Base-by-base conservation (phyloP, 2,113 vertebrate genomes). In the Tenebrosternarchus preto region DNA sequence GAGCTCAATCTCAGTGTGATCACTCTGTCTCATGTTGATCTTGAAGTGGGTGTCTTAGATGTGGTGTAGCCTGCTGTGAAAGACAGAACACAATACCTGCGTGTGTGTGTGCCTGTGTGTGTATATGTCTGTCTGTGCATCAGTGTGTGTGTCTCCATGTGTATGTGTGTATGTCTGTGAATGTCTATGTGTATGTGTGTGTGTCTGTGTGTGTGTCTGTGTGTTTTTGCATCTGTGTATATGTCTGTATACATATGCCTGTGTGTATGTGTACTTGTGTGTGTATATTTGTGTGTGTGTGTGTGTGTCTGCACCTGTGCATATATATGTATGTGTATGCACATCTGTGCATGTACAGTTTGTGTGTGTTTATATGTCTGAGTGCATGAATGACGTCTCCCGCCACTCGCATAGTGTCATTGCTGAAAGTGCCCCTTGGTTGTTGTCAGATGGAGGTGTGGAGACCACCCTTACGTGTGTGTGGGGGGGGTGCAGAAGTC, bases 381-480 rank as follows among this genome's bases (percentile, higher is more conserved):
- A 59, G 36, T 80, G 46, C 69, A 8, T 75, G 8, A 2, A 9
- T 50, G 0, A 12, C 2, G 46, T 7, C 25, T 46, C 33, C 2
- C 15, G 11, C 6, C 39, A 60, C 68, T 71, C 27, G 29, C 43
- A 3, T 43, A 17, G 29, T 77, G 43, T 1, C 59, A 57, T 72
- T 63, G 56, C 64, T 71, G 39, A 63, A 82, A 56, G 39, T 61
- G 43, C 29, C 53, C 39, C 39, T 25, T 76, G 73, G 70, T 74
- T 36, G 56, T 43, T 12, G 12, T 61, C 22, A 72, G 68, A 78
- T 50, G 36, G 81, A 53, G 76, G 75, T 64, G 61, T 43, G 20
- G 61, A 69, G 76, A 82, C 75, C 73, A 78, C 69, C 75, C 76
- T 25, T 64, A 66, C 55, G 66, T 27, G 22, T 55, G 17, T 53